These are phyloP conservation scores for Drusus annulatus DNA, from an alignment of 1,140 invertebrate species.

Conservation along the genomic window DNA sequence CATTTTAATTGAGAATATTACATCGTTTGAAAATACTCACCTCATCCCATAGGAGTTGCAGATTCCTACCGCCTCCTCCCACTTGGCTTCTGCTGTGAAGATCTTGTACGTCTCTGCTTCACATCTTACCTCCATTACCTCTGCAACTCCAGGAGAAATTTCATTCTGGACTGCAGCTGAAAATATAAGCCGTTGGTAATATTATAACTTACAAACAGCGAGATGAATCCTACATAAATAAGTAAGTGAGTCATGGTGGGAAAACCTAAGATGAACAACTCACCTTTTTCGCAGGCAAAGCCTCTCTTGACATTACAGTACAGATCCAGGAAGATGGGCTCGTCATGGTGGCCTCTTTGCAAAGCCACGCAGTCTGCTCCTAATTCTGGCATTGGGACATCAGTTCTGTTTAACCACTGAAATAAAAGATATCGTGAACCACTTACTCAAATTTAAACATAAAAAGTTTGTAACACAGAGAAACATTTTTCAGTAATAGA, in stretches of 20 bases:
- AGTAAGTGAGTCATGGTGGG: no score
- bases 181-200: background rate
- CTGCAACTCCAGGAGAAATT: background rate
- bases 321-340: constrained; percentile 66
- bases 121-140: background rate
- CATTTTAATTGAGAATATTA: no score
- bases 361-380: constrained; percentile 66
- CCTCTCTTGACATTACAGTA: constrained; percentile 63
- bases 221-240: background rate
- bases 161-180: background rate
- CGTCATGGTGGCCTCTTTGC: constrained; percentile 65
- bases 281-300: constrained; percentile 66
- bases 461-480: no score
- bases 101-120: background rate
- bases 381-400: background rate
- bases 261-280: no score
- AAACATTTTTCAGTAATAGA: no score
- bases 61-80: constrained; percentile 17
- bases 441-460: no score
- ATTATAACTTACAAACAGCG: background rate
- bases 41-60: constrained; percentile 5
- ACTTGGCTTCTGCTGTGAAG: background rate
- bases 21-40: no score
- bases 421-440: background rate
- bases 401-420: constrained; percentile 12